Evolutionary conservation across 2,797 vertebrate species (phyloP).

Genomic region (Neomorphus geoffroyi): DNA sequence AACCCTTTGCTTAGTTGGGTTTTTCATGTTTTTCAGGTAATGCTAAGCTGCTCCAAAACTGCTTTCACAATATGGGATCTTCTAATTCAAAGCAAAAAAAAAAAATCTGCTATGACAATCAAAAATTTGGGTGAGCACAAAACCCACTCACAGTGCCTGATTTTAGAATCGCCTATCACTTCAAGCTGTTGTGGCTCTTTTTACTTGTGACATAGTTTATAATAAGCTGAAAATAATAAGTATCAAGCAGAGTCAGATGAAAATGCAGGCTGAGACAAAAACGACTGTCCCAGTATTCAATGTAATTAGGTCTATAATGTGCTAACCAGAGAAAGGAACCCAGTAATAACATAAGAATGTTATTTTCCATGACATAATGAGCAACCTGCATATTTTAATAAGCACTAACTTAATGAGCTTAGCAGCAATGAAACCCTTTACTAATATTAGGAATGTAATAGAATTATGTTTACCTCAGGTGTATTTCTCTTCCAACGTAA

Average conservation of each 20-base stretch:
- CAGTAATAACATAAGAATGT: neutral
- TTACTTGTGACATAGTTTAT: neutral
- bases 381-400: slow-evolving; percentile 28
- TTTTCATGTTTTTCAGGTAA: neutral
- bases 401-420: slow-evolving; percentile 10
- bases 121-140: neutral
- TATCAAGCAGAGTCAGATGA: neutral
- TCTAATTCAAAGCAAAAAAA: slow-evolving; percentile 8
- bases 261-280: neutral
- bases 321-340: slow-evolving; percentile 11
- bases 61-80: neutral
- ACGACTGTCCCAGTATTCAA: neutral
- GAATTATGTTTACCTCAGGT: slow-evolving; percentile 16
- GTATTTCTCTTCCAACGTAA: neutral
- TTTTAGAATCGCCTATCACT: neutral
- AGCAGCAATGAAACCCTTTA: slow-evolving; percentile 11
- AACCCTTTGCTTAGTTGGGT: neutral
- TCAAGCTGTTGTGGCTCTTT: neutral
- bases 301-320: slow-evolving; percentile 6
- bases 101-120: neutral
- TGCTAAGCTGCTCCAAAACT: neutral
- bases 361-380: slow-evolving; percentile 30
- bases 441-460: neutral
- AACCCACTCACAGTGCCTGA: neutral
- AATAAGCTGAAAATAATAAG: slow-evolving; percentile 29